Evolutionary conservation across 2,797 vertebrate genomes (phyloP).

Genomic region (Smutsia temminckii): DNA sequence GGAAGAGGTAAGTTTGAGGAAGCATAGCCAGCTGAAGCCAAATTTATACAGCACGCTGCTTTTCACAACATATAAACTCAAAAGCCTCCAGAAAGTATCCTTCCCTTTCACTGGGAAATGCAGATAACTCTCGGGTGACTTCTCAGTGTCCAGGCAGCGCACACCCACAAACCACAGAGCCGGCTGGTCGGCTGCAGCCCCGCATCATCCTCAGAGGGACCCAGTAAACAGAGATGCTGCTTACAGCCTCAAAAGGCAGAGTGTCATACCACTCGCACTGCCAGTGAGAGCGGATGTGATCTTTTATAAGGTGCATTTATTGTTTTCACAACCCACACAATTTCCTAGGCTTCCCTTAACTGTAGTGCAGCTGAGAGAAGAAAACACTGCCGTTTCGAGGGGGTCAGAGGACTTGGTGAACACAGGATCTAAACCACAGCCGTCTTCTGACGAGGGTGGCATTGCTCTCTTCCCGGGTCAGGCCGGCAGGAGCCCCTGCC

Average conservation of each 20-base stretch:
- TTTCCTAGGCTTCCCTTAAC: constrained; percentile 14
- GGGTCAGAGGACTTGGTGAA: not conserved
- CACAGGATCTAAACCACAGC: not conserved
- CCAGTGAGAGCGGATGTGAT: not conserved
- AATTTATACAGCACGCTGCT: not conserved
- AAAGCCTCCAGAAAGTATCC: constrained; percentile 34
- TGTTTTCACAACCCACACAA: not conserved
- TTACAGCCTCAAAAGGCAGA: not conserved
- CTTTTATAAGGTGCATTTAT: not conserved
- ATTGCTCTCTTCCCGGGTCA: not conserved
- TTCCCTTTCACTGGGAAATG: constrained; percentile 60
- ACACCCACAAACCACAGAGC: not conserved
- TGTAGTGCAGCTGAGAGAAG: not conserved
- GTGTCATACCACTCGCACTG: accelerated
- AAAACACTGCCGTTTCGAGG: not conserved
- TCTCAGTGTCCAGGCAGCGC: not conserved
- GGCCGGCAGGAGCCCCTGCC: not conserved
- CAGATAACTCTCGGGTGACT: constrained; percentile 33
- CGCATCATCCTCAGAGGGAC: constrained; percentile 25
- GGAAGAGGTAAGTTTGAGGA: not conserved
- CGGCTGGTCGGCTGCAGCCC: not conserved
- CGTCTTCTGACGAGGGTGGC: not conserved
- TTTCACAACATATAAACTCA: not conserved
- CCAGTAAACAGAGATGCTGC: not conserved
- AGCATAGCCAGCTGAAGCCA: not conserved